Conservation (phyloP, 1,140 invertebrate genomes). For the Aphidius ervi region DNA sequence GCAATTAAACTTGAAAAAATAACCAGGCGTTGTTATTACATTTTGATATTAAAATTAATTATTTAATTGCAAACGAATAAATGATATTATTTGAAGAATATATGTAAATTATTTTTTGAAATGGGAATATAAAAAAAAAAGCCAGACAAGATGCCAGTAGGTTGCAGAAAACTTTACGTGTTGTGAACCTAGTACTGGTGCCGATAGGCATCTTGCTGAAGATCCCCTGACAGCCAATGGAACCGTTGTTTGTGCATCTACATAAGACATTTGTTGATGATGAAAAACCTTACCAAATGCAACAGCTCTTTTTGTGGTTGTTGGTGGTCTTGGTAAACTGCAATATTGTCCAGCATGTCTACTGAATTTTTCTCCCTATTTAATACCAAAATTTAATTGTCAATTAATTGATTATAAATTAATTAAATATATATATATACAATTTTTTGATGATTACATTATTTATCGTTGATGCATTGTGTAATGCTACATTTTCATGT, state of each 20-base stretch:
- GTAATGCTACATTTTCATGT: conserved; percentile 73
- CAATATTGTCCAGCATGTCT: conserved; percentile 62
- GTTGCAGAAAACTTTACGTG: too few species aligned
- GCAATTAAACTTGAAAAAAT: too few species aligned
- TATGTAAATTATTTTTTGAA: background rate
- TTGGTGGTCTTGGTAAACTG: conserved; percentile 70
- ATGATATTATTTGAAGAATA: too few species aligned
- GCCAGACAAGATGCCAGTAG: too few species aligned
- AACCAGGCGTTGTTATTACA: too few species aligned
- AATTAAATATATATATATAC: conserved; percentile 13
- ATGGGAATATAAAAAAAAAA: conserved; percentile 3
- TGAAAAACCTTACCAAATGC: conserved; percentile 67
- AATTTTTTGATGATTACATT: conserved; percentile 34
- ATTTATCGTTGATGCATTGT: conserved; percentile 48
- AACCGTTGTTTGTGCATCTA: conserved; percentile 37
- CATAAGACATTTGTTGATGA: conserved; percentile 34
- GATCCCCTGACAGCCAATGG: conserved; percentile 43
- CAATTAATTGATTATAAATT: conserved; percentile 30
- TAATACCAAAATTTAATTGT: conserved; percentile 20
- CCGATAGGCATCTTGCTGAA: conserved; percentile 74
- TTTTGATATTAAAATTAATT: too few species aligned
- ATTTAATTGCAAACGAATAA: too few species aligned
- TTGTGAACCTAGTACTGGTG: conserved; percentile 81
- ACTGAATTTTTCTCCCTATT: conserved; percentile 46
- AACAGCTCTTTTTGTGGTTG: conserved; percentile 55